phyloP scores from a whole-genome alignment of 1,140 invertebrate species.

The Polypedilum vanderplanki region DNA sequence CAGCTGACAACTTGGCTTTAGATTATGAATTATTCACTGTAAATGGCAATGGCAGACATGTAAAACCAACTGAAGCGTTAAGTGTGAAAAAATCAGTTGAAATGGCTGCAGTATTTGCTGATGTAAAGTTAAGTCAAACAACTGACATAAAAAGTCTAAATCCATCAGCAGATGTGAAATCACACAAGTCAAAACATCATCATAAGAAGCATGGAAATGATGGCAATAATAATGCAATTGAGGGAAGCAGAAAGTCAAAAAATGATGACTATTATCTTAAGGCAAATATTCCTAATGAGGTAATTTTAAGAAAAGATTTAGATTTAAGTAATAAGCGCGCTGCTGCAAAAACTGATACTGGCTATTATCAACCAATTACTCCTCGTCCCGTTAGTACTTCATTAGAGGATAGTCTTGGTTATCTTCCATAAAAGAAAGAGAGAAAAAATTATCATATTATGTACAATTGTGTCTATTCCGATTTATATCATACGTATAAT shows the following conservation, averaged over 20 bases:
- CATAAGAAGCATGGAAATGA: conserved; percentile 20
- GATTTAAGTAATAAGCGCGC: conserved; percentile 14
- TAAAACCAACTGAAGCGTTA: conserved; percentile 58
- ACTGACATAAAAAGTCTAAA: conserved; percentile 35
- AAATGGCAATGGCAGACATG: conserved; percentile 41
- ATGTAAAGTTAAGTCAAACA: conserved; percentile 48
- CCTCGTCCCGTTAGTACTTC: conserved; percentile 39
- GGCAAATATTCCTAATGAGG: conserved; percentile 39
- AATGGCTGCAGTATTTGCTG: conserved; percentile 76
- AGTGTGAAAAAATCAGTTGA: conserved; percentile 82
- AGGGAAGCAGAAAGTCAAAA: conserved; percentile 35
- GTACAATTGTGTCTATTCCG: background rate
- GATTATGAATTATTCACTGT: conserved; percentile 61
- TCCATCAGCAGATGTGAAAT: background rate
- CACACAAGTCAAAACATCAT: conserved; percentile 11
- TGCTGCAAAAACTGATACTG: conserved; percentile 34
- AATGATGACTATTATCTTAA: conserved; percentile 40
- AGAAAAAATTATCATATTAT: no score
- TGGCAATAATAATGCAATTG: conserved; percentile 23
- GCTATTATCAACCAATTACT: conserved; percentile 41
- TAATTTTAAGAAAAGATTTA: conserved; percentile 32
- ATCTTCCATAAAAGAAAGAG: conserved; percentile 44
- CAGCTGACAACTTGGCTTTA: conserved; percentile 58
- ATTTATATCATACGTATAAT: background rate
- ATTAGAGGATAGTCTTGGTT: conserved; percentile 44